Evolutionary conservation across 2,797 vertebrate genomes (phyloP), one percentile per base, ranked within the genome.

Genomic region (Limosa lapponica): DNA sequence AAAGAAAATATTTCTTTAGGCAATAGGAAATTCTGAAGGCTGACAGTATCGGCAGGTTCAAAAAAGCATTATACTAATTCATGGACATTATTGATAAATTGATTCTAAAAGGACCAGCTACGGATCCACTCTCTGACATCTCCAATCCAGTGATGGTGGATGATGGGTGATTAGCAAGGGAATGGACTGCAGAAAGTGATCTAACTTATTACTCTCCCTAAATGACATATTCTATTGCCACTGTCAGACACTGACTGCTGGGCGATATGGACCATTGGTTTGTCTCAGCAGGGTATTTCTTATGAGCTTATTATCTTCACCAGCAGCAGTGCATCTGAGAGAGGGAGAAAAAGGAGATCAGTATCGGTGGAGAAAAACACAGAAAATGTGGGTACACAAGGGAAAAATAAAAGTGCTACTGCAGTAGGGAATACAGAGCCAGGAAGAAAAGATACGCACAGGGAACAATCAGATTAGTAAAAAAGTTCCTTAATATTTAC

Each of bases 181-280:
- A 93, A 91, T 51, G 64, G 79, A 62, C 51, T 94, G 72, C 59
- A 95, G 48, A 77, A 93, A 93, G n/a, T 43, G 71, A 91, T 82
- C 46, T 34, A 73, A 92, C 23, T 92, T 82, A 85, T 19, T 87
- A 58, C 51, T 70, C 59, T 77, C 58, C 64, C 55, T 36, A 82
- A 85, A 85, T 39, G 70, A 78, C 85, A 80, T 51, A 75, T 72
- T 82, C 18, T 3, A 3, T 49, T 80, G 87, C 71, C 64, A 46
- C 51, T 73, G 74, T 41, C 79, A 93, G 79, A 66, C 79, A 82
- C 82, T 73, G 90, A 82, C 74, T 91, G 82, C 85, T 87, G 82
- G 67, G 54, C 1, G 36, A 75, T 62, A 85, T 7, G 78, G 82
- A 54, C 89, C 87, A 61, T 79, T 54, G 62, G 62, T 74, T 87